A percentile compares a stretch with the other conserved stretches of the same genome.
Conservation (phyloP, 2,113 vertebrate genomes). For the Pelecanus crispus region DNA sequence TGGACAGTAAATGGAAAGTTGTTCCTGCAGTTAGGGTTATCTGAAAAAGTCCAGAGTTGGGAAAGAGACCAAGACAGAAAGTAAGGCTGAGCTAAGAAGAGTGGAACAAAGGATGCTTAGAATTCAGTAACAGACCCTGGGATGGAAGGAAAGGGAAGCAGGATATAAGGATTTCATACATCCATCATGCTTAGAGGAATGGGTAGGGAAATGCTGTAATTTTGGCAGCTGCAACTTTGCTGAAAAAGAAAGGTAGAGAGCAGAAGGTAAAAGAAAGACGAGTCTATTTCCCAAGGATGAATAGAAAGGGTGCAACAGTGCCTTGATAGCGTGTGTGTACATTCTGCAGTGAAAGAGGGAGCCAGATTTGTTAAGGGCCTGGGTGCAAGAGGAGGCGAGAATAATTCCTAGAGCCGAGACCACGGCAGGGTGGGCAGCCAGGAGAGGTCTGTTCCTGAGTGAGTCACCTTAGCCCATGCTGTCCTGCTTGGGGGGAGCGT, state of each 20-base stretch:
- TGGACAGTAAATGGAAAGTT: not conserved
- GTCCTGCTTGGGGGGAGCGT: not conserved
- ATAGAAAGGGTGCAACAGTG: not conserved
- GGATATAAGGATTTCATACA: not conserved
- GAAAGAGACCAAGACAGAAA: not conserved
- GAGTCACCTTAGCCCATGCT: not conserved
- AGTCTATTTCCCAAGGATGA: not conserved
- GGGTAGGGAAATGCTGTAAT: not conserved
- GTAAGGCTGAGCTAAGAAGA: not conserved
- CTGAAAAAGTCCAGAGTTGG: not conserved
- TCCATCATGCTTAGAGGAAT: not conserved
- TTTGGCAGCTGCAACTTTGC: not conserved
- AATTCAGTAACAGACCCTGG: not conserved
- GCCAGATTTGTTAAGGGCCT: not conserved
- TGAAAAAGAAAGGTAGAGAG: not conserved
- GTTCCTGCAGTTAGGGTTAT: not conserved
- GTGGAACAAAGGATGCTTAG: not conserved
- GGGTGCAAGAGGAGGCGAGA: not conserved
- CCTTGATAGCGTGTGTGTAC: not conserved
- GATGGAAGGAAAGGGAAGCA: not conserved
- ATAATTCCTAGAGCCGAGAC: not conserved
- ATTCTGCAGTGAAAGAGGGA: not conserved
- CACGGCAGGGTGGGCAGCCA: not conserved
- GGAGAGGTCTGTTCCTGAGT: not conserved
- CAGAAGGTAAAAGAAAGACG: not conserved